A percentile compares a stretch with the other conserved stretches of the same genome.
These are phyloP conservation scores for Pseudorectes ferrugineus DNA, from an alignment of 2,113 vertebrate species.

Conservation along the genomic window DNA sequence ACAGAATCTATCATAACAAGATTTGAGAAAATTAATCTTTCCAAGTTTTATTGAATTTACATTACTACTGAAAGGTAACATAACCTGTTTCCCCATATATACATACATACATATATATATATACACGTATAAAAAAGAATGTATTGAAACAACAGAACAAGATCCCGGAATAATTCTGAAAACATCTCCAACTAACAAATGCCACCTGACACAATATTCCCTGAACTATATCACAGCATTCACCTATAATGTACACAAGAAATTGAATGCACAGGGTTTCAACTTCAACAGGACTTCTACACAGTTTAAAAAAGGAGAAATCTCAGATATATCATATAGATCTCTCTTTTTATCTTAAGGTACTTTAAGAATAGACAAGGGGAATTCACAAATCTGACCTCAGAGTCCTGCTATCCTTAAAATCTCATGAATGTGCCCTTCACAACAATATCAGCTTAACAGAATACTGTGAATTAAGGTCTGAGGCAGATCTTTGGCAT, in stretches of 20 bases:
- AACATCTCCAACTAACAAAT: not conserved
- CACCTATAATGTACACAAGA: not conserved
- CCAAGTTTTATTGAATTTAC: not conserved
- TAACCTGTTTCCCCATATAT: not conserved
- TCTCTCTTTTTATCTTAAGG: not conserved
- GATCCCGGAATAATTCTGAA: not conserved
- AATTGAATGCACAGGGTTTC: not conserved
- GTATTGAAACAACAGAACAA: not conserved
- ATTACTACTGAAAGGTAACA: not conserved
- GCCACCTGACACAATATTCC: not conserved
- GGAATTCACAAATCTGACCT: not conserved
- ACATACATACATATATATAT: no score
- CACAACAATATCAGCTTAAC: not conserved
- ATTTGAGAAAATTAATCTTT: not conserved
- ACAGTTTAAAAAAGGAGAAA: not conserved
- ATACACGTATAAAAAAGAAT: not conserved
- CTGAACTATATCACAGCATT: not conserved
- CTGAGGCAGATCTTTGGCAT: not conserved
- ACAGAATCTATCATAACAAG: not conserved
- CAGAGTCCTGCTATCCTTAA: not conserved
- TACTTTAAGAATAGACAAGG: not conserved
- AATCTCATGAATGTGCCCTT: not conserved
- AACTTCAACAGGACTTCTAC: not conserved
- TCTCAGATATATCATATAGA: not conserved
- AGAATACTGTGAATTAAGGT: not conserved